Percentiles rank a stretch among this genome's conserved stretches.
phyloP scores from a whole-genome alignment of 2,888 invertebrate genomes.

The Endotricha flammealis region DNA sequence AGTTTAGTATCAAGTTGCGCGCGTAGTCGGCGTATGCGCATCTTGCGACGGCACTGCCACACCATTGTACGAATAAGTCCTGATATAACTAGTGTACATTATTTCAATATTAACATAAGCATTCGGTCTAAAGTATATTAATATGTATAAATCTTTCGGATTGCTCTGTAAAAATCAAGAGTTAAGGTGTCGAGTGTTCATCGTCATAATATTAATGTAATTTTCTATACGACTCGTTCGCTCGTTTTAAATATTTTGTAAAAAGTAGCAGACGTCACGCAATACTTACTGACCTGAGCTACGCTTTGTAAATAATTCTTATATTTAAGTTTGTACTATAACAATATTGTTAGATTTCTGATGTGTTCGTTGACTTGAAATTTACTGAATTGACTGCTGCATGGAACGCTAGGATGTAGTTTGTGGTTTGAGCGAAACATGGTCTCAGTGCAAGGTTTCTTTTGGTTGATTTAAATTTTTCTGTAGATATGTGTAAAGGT shows the following conservation, averaged over 20 bases:
- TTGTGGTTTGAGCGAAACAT: constrained; percentile 26
- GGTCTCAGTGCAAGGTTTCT: constrained; percentile 29
- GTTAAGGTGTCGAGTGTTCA: constrained; percentile 66
- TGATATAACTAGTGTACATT: constrained; percentile 22
- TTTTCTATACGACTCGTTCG: constrained; percentile 38
- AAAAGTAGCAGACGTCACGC: constrained; percentile 43
- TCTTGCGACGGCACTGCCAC: constrained; percentile 21
- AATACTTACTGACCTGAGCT: constrained; percentile 47
- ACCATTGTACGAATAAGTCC: constrained; percentile 23
- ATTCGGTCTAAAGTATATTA: constrained; percentile 25
- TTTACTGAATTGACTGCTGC: constrained; percentile 24
- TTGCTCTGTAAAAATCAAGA: constrained; percentile 26
- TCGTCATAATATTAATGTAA: constrained; percentile 31
- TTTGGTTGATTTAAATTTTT: constrained; percentile 40
- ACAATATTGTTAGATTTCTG: constrained; percentile 52
- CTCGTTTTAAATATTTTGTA: constrained; percentile 26
- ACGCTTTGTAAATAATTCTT: constrained; percentile 70
- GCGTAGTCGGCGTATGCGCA: constrained; percentile 18
- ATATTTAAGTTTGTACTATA: constrained; percentile 68
- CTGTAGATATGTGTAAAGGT: constrained; percentile 70
- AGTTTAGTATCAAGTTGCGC: no score
- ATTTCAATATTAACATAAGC: constrained; percentile 26
- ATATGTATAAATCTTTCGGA: constrained; percentile 26
- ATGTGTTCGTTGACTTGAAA: constrained; percentile 35
- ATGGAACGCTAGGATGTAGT: constrained; percentile 27